Conservation (phyloP, 2,113 vertebrate species). For the Illadopsis cleaveri region DNA sequence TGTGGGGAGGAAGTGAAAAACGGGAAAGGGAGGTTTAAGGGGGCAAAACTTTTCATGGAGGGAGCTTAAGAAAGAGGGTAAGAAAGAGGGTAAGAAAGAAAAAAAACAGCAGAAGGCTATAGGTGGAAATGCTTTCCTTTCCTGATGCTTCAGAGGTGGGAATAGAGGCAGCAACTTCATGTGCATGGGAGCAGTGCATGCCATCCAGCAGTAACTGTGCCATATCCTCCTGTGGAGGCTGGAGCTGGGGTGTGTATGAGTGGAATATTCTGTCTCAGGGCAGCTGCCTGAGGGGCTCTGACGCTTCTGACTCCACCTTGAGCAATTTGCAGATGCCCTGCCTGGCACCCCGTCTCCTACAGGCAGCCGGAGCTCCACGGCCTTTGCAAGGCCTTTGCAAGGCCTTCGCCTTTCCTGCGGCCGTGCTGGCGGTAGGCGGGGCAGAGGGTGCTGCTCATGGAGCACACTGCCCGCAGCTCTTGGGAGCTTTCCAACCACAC, state of each 20-base stretch:
- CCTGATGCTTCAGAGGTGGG: neutral
- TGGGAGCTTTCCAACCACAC: neutral
- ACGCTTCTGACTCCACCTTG: neutral
- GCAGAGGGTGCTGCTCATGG: fast-evolving
- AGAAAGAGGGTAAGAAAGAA: neutral
- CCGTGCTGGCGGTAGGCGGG: fast-evolving
- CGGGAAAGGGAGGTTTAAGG: neutral
- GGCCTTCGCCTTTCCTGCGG: no score
- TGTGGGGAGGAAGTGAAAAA: neutral
- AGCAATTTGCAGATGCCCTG: neutral
- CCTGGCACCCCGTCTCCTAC: fast-evolving
- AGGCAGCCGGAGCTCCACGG: neutral
- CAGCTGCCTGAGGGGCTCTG: neutral
- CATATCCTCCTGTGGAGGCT: neutral
- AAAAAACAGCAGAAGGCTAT: neutral
- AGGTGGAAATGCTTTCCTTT: neutral
- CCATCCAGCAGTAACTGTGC: fast-evolving
- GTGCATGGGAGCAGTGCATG: neutral
- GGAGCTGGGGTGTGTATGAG: fast-evolving
- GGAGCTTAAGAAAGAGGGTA: neutral
- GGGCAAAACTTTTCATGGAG: neutral
- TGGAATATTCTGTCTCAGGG: no score
- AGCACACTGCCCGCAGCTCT: fast-evolving
- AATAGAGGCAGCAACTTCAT: neutral
- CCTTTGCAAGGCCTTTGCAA: no score